phyloP scores from a whole-genome alignment of 2,113 vertebrate species.

The Pampusana beccarii region DNA sequence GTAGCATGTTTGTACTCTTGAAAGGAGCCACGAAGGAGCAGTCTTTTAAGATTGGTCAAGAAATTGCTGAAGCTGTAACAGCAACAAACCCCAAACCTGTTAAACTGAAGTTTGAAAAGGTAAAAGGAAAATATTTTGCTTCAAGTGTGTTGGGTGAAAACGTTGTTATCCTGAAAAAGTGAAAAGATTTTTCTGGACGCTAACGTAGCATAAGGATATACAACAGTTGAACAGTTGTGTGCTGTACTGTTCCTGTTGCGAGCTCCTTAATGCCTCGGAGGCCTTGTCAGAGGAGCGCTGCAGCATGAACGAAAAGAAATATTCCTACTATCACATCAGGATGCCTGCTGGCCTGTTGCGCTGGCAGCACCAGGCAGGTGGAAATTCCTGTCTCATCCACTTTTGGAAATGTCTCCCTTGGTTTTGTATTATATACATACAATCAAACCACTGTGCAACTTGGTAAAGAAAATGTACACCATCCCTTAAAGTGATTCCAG shows the following conservation, averaged over 20 bases:
- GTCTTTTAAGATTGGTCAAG: conserved; percentile 95
- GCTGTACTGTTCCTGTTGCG: neutral
- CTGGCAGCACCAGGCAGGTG: neutral
- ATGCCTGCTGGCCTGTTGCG: neutral
- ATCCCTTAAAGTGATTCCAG: neutral
- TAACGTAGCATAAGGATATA: neutral
- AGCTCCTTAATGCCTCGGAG: neutral
- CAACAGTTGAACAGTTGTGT: fast-evolving
- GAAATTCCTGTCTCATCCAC: neutral
- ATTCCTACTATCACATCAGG: neutral
- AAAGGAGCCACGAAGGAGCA: conserved; percentile 98
- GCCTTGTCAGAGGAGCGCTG: neutral
- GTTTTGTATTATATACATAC: neutral
- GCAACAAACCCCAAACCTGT: conserved; percentile 95
- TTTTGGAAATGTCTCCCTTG: neutral
- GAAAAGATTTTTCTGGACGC: neutral
- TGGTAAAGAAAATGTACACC: neutral
- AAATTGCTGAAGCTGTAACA: conserved; percentile 98
- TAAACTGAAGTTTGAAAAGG: conserved; percentile 98
- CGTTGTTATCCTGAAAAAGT: neutral
- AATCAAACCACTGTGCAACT: neutral
- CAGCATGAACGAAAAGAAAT: neutral
- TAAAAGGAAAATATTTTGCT: conserved; percentile 65
- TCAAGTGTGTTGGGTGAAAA: neutral
- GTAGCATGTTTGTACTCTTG: conserved; percentile 95